Evolutionary conservation across 2,113 vertebrate genomes (phyloP).

Genomic region (Patagioenas fasciata): DNA sequence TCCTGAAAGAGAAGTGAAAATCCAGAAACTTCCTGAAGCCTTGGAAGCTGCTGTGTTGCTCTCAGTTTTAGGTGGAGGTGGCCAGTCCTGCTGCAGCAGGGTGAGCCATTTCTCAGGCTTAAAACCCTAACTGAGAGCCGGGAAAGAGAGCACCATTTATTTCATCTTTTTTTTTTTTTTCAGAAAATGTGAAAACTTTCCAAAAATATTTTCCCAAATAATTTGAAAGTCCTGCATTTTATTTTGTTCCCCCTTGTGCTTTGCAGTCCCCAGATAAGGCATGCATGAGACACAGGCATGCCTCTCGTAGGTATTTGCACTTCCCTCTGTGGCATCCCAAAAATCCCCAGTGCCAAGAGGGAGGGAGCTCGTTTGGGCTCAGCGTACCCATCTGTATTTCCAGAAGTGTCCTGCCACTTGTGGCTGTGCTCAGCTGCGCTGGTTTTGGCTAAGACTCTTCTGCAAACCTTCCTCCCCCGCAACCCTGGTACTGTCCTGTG

Average conservation of each 20-base stretch:
- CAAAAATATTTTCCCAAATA: not conserved
- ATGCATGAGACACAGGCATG: fast-evolving
- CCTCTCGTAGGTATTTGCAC: not conserved
- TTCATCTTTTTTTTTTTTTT: not conserved
- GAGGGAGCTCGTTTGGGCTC: not conserved
- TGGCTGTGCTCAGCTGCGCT: not conserved
- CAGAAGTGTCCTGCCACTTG: not conserved
- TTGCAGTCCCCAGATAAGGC: not conserved
- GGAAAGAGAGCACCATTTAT: not conserved
- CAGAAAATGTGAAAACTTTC: not conserved
- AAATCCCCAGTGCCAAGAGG: not conserved
- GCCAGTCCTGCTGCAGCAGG: not conserved
- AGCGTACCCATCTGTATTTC: not conserved
- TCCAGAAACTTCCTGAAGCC: not conserved
- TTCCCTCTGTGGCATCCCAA: not conserved
- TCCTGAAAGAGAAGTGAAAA: constrained; percentile 19
- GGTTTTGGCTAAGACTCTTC: not conserved
- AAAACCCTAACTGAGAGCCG: not conserved
- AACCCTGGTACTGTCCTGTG: not conserved
- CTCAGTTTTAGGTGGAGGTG: not conserved
- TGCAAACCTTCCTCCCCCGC: fast-evolving
- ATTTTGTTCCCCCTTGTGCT: not conserved
- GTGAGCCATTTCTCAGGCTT: not conserved
- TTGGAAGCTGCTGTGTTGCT: not conserved
- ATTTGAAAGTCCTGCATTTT: not conserved